Percentiles rank a stretch among this genome's conserved stretches.
Evolutionary conservation across 1,140 invertebrate species (phyloP).

Genomic region (Brachystomella parvula): DNA sequence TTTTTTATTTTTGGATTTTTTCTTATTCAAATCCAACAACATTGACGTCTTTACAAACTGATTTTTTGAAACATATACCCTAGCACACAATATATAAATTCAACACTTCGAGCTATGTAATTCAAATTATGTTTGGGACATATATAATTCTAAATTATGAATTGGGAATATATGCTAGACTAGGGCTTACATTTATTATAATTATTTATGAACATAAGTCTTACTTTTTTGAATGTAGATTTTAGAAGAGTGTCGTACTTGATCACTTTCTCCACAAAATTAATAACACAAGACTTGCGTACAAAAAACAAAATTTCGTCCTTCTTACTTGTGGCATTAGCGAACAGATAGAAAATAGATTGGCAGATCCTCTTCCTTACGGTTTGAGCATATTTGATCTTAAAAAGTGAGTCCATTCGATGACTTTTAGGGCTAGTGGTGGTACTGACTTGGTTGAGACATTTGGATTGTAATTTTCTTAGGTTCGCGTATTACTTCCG

Average conservation of each 20-base stretch:
- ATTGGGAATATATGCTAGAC: background rate
- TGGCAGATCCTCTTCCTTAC: no score
- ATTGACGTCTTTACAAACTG: background rate
- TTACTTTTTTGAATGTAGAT: background rate
- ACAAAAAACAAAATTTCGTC: no score
- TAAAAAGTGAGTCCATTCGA: no score
- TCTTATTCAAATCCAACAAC: no score
- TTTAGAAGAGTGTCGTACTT: background rate
- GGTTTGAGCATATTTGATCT: no score
- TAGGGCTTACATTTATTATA: background rate
- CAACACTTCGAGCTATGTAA: background rate
- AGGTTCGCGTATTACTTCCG: background rate
- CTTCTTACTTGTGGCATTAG: no score
- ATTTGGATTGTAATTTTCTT: background rate
- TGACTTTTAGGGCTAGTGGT: no score
- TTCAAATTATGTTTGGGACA: background rate
- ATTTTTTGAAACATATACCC: background rate
- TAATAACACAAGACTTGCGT: no score
- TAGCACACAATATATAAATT: background rate
- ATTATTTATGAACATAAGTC: background rate
- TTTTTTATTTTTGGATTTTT: no score
- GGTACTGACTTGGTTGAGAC: background rate
- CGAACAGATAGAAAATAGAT: no score
- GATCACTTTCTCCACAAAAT: background rate
- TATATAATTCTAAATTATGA: background rate